Percentiles rank a stretch among this genome's conserved stretches.
These are phyloP conservation scores for Trissonchulus latispiculum DNA, from an alignment of 2,888 invertebrate species.

Conservation along the genomic window DNA sequence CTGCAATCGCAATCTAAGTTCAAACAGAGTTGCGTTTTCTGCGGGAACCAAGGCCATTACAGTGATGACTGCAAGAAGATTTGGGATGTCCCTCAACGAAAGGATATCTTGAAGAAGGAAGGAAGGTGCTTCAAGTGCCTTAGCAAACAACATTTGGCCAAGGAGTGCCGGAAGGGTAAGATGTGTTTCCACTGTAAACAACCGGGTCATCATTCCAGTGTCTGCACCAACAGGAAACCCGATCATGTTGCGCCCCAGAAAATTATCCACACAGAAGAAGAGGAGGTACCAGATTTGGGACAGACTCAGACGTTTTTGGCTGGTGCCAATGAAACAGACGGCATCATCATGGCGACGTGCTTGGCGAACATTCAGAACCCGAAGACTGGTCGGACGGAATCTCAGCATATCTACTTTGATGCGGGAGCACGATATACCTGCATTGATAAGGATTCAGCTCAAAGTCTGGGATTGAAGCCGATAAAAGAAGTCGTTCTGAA, in stretches of 20 bases:
- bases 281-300: neutral
- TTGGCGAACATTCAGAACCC: neutral
- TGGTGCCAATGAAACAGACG: neutral
- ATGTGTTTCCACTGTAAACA: neutral
- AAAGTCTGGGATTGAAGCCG: neutral
- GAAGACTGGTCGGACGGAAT: neutral
- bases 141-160: neutral
- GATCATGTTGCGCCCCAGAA: neutral
- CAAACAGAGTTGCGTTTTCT: neutral
- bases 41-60: neutral
- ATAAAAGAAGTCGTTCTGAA: neutral
- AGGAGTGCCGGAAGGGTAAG: neutral
- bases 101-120: neutral
- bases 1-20: neutral
- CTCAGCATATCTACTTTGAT: neutral
- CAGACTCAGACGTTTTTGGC: neutral
- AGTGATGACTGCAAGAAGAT: conserved; percentile 1
- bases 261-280: neutral
- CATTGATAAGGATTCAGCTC: neutral
- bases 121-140: neutral
- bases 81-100: neutral
- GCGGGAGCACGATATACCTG: conserved; percentile 1
- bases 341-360: neutral
- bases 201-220: neutral
- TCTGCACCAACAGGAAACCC: neutral